phyloP scores from a whole-genome alignment of 1,140 invertebrate species.

The Hormaphis cornu region DNA sequence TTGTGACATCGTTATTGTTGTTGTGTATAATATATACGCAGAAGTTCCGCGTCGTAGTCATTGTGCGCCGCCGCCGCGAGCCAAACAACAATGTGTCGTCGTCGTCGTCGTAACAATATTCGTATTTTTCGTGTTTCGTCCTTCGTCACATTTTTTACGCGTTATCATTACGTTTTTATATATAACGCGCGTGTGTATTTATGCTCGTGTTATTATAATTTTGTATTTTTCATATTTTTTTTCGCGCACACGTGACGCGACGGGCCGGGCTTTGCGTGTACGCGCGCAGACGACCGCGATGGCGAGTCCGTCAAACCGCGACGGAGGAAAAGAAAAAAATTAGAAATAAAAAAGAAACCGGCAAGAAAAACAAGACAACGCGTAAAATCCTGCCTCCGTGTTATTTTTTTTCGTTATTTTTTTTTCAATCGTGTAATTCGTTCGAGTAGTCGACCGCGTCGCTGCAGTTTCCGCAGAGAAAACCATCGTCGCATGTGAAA shows the following conservation, averaged over 20 bases:
- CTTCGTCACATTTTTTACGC: constrained; percentile 8
- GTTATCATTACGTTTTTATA: background rate
- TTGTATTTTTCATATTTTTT: background rate
- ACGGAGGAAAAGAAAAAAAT: background rate
- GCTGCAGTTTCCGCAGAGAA: no score
- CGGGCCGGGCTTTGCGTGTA: background rate
- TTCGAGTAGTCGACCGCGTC: background rate
- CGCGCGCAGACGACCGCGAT: background rate
- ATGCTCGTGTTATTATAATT: background rate
- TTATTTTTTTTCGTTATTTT: background rate
- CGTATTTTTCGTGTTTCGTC: background rate
- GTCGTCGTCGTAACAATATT: no score
- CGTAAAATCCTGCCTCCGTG: background rate
- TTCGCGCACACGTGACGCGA: constrained; percentile 14
- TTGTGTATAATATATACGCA: no score
- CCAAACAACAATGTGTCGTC: no score
- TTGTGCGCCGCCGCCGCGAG: background rate
- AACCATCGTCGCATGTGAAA: no score
- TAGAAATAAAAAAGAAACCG: background rate
- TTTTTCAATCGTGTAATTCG: background rate
- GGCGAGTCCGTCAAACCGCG: constrained; percentile 9
- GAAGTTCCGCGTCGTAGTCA: no score
- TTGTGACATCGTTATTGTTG: no score
- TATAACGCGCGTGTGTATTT: background rate
- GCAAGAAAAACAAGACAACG: background rate